Evolutionary conservation across 2,797 vertebrate species (phyloP).

Genomic region (Euthynnus affinis): DNA sequence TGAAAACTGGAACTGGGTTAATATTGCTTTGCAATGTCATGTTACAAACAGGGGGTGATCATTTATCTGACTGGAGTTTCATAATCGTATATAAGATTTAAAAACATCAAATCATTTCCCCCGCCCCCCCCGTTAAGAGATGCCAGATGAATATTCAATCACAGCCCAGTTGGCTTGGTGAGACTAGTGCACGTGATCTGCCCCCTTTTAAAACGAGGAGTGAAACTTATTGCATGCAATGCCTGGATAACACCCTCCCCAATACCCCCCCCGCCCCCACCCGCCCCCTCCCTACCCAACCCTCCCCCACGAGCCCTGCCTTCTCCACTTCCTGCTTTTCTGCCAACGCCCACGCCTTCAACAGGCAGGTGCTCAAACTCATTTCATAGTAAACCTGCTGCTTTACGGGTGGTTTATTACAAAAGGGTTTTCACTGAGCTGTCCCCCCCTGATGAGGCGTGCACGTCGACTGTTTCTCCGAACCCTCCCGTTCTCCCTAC

Average conservation of each 20-base stretch:
- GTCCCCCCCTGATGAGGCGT: constrained; percentile 81
- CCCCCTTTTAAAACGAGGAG: constrained; percentile 37
- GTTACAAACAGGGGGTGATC: constrained; percentile 70
- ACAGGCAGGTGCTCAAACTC: constrained; percentile 88
- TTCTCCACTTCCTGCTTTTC: background rate
- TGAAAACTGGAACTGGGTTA: constrained; percentile 70
- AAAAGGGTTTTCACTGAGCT: constrained; percentile 85
- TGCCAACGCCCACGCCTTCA: constrained; percentile 78
- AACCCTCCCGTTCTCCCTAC: constrained; percentile 20
- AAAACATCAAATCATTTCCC: constrained; percentile 26
- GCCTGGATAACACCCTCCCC: constrained; percentile 62
- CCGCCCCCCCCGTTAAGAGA: constrained; percentile 10
- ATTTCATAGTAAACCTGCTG: constrained; percentile 91
- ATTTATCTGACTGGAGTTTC: constrained; percentile 43
- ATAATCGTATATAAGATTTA: constrained; percentile 36
- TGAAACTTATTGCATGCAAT: constrained; percentile 76
- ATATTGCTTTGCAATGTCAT: constrained; percentile 86
- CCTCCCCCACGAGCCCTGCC: background rate
- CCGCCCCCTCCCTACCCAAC: background rate
- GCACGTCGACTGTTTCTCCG: constrained; percentile 55
- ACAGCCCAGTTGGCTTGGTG: constrained; percentile 43
- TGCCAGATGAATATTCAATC: constrained; percentile 49
- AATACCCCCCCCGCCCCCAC: background rate
- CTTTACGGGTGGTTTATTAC: constrained; percentile 90
- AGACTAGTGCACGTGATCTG: constrained; percentile 65